Percentiles rank a stretch among this genome's conserved stretches.
Evolutionary conservation across 2,888 invertebrate species (phyloP).

Genomic region (Tinea trinotella): DNA sequence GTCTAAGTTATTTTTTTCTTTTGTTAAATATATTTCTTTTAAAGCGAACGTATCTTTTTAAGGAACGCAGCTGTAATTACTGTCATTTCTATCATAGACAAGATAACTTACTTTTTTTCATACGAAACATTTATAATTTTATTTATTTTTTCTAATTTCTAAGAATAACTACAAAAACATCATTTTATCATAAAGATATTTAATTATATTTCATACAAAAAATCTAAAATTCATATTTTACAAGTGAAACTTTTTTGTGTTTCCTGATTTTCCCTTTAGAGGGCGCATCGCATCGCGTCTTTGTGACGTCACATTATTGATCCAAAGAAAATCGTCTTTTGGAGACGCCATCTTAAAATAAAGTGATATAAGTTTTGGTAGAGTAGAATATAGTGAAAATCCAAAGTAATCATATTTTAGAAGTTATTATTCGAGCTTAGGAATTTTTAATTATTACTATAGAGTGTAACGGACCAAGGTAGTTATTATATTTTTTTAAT

Average conservation of each 20-base stretch:
- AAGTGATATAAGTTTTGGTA: constrained; percentile 75
- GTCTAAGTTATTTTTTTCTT: no score
- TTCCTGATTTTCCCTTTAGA: constrained; percentile 31
- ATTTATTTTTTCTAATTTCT: no score
- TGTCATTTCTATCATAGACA: no score
- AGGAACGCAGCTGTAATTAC: no score
- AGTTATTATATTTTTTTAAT: constrained; percentile 65
- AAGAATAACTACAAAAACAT: no score
- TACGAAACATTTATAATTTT: no score
- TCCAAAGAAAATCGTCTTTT: constrained; percentile 66
- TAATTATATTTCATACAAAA: no score
- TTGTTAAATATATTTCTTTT: no score
- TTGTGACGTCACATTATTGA: constrained; percentile 71
- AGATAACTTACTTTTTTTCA: no score
- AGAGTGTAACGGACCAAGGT: constrained; percentile 88
- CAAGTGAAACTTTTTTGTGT: background rate
- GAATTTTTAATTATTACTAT: constrained; percentile 62
- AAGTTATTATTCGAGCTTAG: constrained; percentile 54
- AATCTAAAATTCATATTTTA: no score
- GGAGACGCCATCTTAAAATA: constrained; percentile 72
- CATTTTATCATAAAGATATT: no score
- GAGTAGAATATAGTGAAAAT: constrained; percentile 67
- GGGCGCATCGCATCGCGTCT: constrained; percentile 49
- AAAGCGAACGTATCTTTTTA: no score
- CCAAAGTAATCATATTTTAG: constrained; percentile 63